Evolutionary conservation across 2,888 invertebrate genomes (phyloP), one percentile per base, ranked within the genome.

Genomic region (Podabrus alpinus): DNA sequence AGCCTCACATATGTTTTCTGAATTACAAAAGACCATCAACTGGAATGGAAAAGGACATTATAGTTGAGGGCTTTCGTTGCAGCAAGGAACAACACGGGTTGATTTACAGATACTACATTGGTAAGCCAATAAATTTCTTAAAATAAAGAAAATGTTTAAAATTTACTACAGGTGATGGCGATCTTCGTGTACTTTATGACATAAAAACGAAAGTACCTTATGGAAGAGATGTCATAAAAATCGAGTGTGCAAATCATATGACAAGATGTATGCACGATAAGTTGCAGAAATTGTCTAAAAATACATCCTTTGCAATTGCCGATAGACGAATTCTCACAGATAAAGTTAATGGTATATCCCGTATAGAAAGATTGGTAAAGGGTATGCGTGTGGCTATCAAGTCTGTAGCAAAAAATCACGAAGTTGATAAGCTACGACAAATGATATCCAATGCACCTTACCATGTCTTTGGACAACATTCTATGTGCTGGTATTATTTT

Each of bases 221-320:
- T 72, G 72, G 72, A n/a, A 15, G 68, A 10, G 3, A 21, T 10
- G 72, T 68, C 10, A 59, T 21, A n/a, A 72, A 72, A 72, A 72
- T 72, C 60, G 72, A 72, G 60, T 24, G 72, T 60, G 67, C 68
- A 10, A 72, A 72, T 15, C 72, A 72, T 67, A 68, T 62, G 67
- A 61, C 25, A 60, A 60, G 68, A 68, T n/a, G 25, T 11, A 9
- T 68, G 1, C 24, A 17, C 17, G 45, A 68, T 10, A 68, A 68
- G 17, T 10, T 68, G 9, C 68, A 68, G 15, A 68, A 68, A 15
- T 10, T 68, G 9, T 10, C 29, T 7, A 15, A n/a, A 16, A 68
- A 68, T 29, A 68, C 68, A 9, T 7, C 25, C 11, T 68, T n/a
- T 17, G 29, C 68, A 29, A 11, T 68, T 11, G 13, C 9, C 9